Conservation (phyloP, 2,888 invertebrate species). For the Aphodius sticticus region DNA sequence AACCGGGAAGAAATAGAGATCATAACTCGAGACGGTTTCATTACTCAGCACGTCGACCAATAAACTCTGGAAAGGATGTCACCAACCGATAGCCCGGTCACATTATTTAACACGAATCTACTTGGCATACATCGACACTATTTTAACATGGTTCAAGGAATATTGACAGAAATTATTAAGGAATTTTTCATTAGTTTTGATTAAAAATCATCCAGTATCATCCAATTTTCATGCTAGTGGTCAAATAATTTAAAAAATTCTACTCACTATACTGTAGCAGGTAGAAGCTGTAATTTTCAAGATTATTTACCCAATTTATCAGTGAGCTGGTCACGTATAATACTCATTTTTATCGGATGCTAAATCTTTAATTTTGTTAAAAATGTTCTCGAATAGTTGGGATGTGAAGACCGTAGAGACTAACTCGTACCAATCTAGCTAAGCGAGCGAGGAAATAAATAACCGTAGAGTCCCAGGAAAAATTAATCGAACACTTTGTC, state of each 20-base stretch:
- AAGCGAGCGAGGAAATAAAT: slow-evolving; percentile 15
- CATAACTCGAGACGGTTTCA: slow-evolving; percentile 58
- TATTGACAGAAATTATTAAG: too few species aligned
- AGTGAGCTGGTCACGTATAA: too few species aligned
- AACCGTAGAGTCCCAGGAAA: slow-evolving; percentile 20
- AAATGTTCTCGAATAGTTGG: background rate
- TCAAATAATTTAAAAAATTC: too few species aligned
- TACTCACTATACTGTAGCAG: too few species aligned
- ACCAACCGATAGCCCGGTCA: background rate
- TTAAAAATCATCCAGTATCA: too few species aligned
- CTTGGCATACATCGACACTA: background rate
- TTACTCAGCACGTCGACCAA: slow-evolving; percentile 49
- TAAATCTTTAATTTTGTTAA: background rate
- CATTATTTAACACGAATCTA: background rate
- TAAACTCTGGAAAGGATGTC: background rate
- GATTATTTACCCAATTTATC: too few species aligned
- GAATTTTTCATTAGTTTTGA: too few species aligned
- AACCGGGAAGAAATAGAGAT: slow-evolving; percentile 56
- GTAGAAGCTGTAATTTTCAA: too few species aligned
- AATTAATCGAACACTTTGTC: slow-evolving; percentile 36
- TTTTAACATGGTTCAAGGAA: too few species aligned
- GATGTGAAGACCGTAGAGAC: background rate
- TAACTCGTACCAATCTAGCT: background rate
- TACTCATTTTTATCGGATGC: too few species aligned
- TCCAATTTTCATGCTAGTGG: too few species aligned